Conservation (phyloP, 1,140 invertebrate species). For the Lepidurus arcticus region DNA sequence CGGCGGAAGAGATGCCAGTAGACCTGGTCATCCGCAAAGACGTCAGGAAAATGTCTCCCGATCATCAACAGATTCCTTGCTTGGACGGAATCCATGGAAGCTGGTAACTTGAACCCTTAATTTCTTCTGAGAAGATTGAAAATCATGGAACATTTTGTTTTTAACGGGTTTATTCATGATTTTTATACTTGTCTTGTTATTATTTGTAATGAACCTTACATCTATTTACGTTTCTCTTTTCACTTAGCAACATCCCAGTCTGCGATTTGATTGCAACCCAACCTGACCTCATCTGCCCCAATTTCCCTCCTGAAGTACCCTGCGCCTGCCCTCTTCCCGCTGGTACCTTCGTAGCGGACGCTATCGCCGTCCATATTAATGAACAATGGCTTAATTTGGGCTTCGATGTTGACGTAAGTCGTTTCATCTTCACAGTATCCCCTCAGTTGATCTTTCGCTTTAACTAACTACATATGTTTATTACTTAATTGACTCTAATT, state of each 20-base stretch:
- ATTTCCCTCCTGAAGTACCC: slow-evolving; percentile 24
- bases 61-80: neutral
- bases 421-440: neutral
- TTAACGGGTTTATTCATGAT: no score
- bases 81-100: slow-evolving; percentile 26
- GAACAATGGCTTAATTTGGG: neutral
- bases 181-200: no score
- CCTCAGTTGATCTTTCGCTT: no score
- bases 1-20: neutral
- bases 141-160: no score
- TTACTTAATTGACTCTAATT: neutral
- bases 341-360: neutral
- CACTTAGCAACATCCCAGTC: slow-evolving; percentile 19
- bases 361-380: neutral
- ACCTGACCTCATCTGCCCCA: slow-evolving; percentile 26
- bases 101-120: neutral
- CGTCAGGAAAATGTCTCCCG: neutral
- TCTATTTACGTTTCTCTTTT: neutral
- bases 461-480: neutral
- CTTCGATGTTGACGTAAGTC: slow-evolving; percentile 17
- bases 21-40: neutral
- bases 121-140: neutral
- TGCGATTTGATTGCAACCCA: neutral
- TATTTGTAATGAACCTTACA: no score
- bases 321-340: slow-evolving; percentile 26